A percentile compares a stretch with the other conserved stretches of the same genome.
These are phyloP conservation scores for Lepidotrigona ventralis DNA, from an alignment of 1,140 invertebrate species.

Conservation along the genomic window DNA sequence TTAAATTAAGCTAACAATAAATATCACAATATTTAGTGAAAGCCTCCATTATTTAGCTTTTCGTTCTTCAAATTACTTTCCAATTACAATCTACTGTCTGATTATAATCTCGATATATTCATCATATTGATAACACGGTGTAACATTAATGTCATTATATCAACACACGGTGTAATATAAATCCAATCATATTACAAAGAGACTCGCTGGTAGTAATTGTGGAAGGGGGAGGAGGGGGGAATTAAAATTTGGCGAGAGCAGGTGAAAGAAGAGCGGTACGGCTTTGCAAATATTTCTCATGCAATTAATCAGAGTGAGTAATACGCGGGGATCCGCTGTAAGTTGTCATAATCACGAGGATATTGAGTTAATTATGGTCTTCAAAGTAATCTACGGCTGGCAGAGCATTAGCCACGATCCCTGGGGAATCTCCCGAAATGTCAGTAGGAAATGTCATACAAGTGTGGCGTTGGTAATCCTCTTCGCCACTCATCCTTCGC, in stretches of 20 bases:
- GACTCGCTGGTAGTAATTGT: neutral
- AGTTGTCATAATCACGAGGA: conserved; percentile 50
- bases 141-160: too few relatives aligned
- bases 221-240: too few relatives aligned
- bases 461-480: conserved; percentile 31
- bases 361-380: conserved; percentile 61
- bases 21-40: too few relatives aligned
- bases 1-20: too few relatives aligned
- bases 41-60: too few relatives aligned
- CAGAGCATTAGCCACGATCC: conserved; percentile 38
- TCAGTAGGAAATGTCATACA: conserved; percentile 60
- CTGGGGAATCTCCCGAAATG: conserved; percentile 50
- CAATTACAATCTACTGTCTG: too few relatives aligned
- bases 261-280: neutral
- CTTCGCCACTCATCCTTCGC: conserved; percentile 16
- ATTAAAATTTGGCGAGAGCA: neutral
- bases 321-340: conserved; percentile 15
- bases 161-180: too few relatives aligned
- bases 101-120: too few relatives aligned
- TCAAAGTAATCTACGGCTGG: conserved; percentile 59
- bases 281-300: conserved; percentile 4
- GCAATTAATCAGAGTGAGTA: conserved; percentile 38
- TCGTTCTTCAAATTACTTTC: too few relatives aligned
- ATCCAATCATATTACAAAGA: too few relatives aligned
- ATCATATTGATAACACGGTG: too few relatives aligned